Conservation (phyloP, 2,888 invertebrate species). For the Orchestes rusci region DNA sequence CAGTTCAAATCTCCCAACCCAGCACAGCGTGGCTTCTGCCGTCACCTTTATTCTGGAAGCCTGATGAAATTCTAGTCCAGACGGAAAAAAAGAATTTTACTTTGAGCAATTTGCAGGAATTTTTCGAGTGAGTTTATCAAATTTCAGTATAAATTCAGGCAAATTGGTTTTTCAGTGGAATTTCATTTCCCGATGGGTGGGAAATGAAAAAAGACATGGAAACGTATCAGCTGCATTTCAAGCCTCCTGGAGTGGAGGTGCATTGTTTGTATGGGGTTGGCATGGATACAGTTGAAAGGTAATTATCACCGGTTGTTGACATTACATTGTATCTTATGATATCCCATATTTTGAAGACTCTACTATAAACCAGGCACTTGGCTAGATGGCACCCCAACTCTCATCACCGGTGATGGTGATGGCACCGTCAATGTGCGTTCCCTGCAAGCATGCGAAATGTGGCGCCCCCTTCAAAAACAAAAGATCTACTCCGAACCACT, state of each 20-base stretch:
- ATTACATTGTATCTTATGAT: not conserved
- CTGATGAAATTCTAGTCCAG: slow-evolving; percentile 67
- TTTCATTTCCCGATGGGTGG: slow-evolving; percentile 77
- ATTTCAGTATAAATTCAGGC: too few species aligned
- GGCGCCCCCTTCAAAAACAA: slow-evolving; percentile 60
- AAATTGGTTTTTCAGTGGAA: slow-evolving; percentile 60
- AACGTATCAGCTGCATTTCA: slow-evolving; percentile 60
- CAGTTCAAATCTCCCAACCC: slow-evolving; percentile 88
- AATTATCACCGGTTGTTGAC: slow-evolving; percentile 24
- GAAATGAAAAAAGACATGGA: slow-evolving; percentile 82
- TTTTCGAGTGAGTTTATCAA: slow-evolving; percentile 64
- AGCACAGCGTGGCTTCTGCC: slow-evolving; percentile 96
- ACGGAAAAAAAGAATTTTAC: slow-evolving; percentile 77
- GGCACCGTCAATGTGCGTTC: slow-evolving; percentile 93
- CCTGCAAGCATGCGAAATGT: slow-evolving; percentile 72
- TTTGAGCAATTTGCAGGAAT: slow-evolving; percentile 62
- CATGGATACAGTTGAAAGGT: slow-evolving; percentile 73
- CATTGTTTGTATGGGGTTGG: slow-evolving; percentile 76
- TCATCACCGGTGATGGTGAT: slow-evolving; percentile 82
- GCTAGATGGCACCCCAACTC: slow-evolving; percentile 65
- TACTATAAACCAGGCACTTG: slow-evolving; percentile 62
- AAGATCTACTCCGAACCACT: slow-evolving; percentile 56
- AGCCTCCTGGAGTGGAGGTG: slow-evolving; percentile 78
- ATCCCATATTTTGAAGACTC: slow-evolving; percentile 43
- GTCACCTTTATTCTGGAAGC: slow-evolving; percentile 79